phyloP scores from a whole-genome alignment of 2,797 vertebrate genomes.

The Hypotaenidia philippensis region DNA sequence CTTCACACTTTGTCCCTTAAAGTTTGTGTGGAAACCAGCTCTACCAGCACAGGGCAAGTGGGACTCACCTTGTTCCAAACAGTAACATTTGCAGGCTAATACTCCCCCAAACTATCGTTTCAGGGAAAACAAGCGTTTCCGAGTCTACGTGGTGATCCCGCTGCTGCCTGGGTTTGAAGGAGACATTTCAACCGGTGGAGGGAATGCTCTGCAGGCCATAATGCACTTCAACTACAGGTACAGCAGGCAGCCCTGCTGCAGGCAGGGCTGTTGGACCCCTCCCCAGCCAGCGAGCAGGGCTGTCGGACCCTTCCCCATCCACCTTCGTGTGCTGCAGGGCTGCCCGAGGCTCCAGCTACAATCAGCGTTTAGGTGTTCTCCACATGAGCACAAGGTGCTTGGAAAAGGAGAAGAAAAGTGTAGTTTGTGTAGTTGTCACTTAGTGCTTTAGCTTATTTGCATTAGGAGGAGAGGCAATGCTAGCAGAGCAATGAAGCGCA shows the following conservation, averaged over 20 bases:
- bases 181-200: slow-evolving; percentile 94
- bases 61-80: not conserved
- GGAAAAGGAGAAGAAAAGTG: not conserved
- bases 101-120: accelerated
- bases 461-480: not conserved
- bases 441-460: not conserved
- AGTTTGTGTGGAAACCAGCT: not conserved
- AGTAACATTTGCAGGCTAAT: not conserved
- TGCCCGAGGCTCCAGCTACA: not conserved
- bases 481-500: accelerated
- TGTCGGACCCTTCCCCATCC: not conserved
- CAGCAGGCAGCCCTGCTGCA: not conserved
- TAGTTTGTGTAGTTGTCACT: not conserved
- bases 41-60: accelerated
- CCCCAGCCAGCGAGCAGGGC: not conserved
- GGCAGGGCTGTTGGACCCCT: not conserved
- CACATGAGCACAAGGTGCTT: accelerated
- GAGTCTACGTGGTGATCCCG: slow-evolving; percentile 94
- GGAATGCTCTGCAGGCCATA: slow-evolving; percentile 92
- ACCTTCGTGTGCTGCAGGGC: not conserved
- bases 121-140: slow-evolving; percentile 88
- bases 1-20: not conserved
- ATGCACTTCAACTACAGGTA: slow-evolving; percentile 99
- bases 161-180: slow-evolving; percentile 96
- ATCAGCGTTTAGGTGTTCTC: accelerated